A percentile compares a stretch with the other conserved stretches of the same genome.
phyloP scores from a whole-genome alignment of 2,888 invertebrate species.

The Tenthredo mesomela region DNA sequence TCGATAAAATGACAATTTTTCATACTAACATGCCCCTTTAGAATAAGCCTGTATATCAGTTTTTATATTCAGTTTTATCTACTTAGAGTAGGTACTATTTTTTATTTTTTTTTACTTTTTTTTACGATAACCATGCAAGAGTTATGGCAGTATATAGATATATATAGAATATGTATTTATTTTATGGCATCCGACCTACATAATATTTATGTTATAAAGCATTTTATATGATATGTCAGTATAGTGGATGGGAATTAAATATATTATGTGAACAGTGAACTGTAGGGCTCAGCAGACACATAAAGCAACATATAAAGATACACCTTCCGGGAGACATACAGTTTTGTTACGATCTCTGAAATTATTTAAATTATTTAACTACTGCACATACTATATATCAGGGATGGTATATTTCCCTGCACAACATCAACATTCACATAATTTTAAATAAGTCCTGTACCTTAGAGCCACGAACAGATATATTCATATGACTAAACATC shows the following conservation, averaged over 20 bases:
- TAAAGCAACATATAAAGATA: conserved; percentile 43
- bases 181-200: conserved; percentile 22
- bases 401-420: background rate
- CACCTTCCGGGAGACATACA: background rate
- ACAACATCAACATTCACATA: conserved; percentile 34
- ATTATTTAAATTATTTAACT: background rate
- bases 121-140: background rate
- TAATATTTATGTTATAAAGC: background rate
- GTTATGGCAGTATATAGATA: background rate
- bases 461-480: conserved; percentile 23
- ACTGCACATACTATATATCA: background rate
- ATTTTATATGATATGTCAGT: conserved; percentile 5
- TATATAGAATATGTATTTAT: background rate
- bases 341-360: background rate
- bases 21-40: background rate
- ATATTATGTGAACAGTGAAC: background rate
- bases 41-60: background rate
- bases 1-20: background rate
- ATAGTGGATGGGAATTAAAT: conserved; percentile 16
- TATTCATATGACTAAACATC: background rate
- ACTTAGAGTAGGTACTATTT: background rate
- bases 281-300: conserved; percentile 36
- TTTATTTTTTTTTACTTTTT: background rate
- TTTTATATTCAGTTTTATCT: background rate
- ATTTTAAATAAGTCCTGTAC: background rate